Base-by-base conservation (phyloP, 2,797 vertebrate genomes). In the Pagetopsis macropterus region DNA sequence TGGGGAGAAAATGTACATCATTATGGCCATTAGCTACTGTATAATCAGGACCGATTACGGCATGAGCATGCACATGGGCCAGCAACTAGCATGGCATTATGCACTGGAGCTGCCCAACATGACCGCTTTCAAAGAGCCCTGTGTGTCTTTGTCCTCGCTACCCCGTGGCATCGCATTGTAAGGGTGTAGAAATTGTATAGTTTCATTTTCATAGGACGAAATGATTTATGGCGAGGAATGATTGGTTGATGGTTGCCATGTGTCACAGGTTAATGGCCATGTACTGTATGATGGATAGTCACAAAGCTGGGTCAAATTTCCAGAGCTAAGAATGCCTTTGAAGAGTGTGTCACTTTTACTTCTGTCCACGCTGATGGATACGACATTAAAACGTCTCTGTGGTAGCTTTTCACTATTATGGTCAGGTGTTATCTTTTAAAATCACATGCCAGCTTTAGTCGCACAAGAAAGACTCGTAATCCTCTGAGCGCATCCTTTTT, bases 21-120 rank as follows among this genome's bases (percentile, higher is more conserved):
- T 94, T 94, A 93, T 87, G 93, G 89, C 93, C 94, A 96, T 96
- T 96, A 96, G 92, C 90, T 91, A 27, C 27, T 27, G 27, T 27
- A 89, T 93, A 96, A 96, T 97, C 94, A 96, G 89, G 87, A 87
- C 84, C 91, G 90, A 95, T 96, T 95, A 95, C 90, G 92, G 91
- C 88, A 85, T 65, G 81, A 83, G 84, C 67, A 68, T 76, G 87
- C 76, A 81, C 80, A 78, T 3, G 89, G 84, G 77, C 65, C 74
- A 48, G 64, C 33, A 37, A 37, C 33, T 37, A 37, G 8, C 60
- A 68, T 43, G 76, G 41, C 59, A 62, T 63, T 73, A 9, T 56
- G 45, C 44, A 56, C 60, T 21, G 44, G 14, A 59, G 63, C 45
- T 33, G 69, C 55, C 27, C 62, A 54, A 46, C 54, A 51, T n/a